Conservation (phyloP, 2,797 vertebrate genomes). For the Ambastaia sidthimunki region DNA sequence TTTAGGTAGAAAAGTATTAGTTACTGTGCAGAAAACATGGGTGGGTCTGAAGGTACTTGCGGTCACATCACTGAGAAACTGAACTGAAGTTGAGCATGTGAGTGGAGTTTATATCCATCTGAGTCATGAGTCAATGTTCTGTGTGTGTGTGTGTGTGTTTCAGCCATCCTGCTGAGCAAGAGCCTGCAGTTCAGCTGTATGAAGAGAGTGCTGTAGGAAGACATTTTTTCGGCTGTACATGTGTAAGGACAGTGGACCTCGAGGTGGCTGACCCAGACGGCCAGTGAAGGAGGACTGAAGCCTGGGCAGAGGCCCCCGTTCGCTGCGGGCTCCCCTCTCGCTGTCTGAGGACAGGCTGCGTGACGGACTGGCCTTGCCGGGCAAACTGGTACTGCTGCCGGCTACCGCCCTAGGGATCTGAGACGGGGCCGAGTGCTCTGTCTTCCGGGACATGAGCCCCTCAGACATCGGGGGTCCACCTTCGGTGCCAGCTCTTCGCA, state of each 20-base stretch:
- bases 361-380: conserved; percentile 67
- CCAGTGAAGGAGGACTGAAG: conserved; percentile 84
- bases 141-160: conserved; percentile 51
- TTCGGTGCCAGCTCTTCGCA: conserved; percentile 30
- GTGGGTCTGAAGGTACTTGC: conserved; percentile 28
- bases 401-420: conserved; percentile 76
- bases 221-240: conserved; percentile 95
- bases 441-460: conserved; percentile 65
- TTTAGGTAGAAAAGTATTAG: conserved; percentile 4
- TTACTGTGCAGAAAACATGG: not conserved
- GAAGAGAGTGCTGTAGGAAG: conserved; percentile 92
- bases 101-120: not conserved
- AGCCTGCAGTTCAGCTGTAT: conserved; percentile 90
- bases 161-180: conserved; percentile 90
- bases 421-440: conserved; percentile 61
- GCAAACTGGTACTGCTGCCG: conserved; percentile 68
- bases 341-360: conserved; percentile 72
- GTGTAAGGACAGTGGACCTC: conserved; percentile 92
- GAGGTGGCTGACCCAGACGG: conserved; percentile 91
- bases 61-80: conserved; percentile 31
- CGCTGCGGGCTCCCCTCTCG: conserved; percentile 70
- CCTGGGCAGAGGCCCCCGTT: conserved; percentile 67
- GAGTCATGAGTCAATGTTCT: conserved; percentile 22
- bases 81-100: conserved; percentile 1
- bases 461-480: conserved; percentile 65